Conservation (phyloP, 2,888 invertebrate species). For the Papilio demoleus region DNA sequence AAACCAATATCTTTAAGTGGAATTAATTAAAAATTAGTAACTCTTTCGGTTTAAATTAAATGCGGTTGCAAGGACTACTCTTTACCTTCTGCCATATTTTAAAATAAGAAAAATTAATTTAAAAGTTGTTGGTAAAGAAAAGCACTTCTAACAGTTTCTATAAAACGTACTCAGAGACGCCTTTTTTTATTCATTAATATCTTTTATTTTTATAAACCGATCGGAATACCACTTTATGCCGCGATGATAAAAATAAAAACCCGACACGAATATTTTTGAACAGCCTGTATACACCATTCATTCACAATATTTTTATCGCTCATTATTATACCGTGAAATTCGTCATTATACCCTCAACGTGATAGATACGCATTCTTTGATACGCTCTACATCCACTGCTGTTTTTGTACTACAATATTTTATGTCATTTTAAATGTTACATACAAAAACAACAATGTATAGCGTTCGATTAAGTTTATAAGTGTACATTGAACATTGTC, state of each 20-base stretch:
- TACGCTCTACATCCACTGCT: slow-evolving; percentile 18
- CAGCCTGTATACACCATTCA: slow-evolving; percentile 50
- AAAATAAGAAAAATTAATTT: no score
- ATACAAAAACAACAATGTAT: slow-evolving; percentile 22
- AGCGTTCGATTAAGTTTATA: background rate
- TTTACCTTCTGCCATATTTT: background rate
- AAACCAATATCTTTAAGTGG: background rate
- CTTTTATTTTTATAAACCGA: no score
- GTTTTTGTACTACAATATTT: background rate
- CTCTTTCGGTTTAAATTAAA: background rate
- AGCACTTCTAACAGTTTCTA: no score
- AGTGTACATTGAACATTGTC: background rate
- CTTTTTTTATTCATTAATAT: no score
- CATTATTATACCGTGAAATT: slow-evolving; percentile 60
- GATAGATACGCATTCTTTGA: slow-evolving; percentile 6
- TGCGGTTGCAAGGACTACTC: background rate
- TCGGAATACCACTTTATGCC: no score
- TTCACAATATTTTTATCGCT: slow-evolving; percentile 53
- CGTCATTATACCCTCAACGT: slow-evolving; percentile 27
- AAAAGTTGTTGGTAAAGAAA: background rate
- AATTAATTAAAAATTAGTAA: slow-evolving; percentile 2
- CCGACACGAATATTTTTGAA: no score
- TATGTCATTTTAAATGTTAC: background rate
- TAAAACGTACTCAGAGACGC: no score
- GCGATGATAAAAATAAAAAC: no score